phyloP scores from a whole-genome alignment of 2,888 invertebrate genomes.

The Sussaba pulchella region DNA sequence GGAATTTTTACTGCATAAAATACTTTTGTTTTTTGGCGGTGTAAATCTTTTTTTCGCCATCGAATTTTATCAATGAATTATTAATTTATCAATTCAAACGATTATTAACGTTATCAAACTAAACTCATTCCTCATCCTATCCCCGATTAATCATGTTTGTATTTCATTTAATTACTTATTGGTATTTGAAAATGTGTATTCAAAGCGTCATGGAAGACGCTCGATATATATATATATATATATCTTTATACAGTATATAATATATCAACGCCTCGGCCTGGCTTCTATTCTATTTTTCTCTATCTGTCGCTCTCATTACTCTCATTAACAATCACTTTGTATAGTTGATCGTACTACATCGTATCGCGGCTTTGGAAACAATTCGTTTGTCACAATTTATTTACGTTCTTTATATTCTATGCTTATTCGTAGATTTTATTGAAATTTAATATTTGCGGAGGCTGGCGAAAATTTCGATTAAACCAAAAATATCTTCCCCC shows the following conservation, averaged over 20 bases:
- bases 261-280: conserved; percentile 58
- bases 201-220: conserved; percentile 56
- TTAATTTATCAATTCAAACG: too few species aligned
- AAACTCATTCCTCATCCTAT: background rate
- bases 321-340: conserved; percentile 25
- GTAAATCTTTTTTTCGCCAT: too few species aligned
- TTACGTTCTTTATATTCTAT: conserved; percentile 43
- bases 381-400: conserved; percentile 30
- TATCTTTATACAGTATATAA: too few species aligned
- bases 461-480: conserved; percentile 26
- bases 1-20: too few species aligned
- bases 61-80: too few species aligned
- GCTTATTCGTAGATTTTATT: conserved; percentile 53
- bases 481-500: background rate
- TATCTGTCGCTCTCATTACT: conserved; percentile 52
- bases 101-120: background rate
- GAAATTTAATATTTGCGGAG: conserved; percentile 22
- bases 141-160: conserved; percentile 17
- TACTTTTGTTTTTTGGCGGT: too few species aligned
- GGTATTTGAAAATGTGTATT: conserved; percentile 30
- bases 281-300: conserved; percentile 55
- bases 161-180: conserved; percentile 4
- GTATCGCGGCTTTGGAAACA: conserved; percentile 45
- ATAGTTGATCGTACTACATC: conserved; percentile 24
- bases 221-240: conserved; percentile 35